Percentiles rank a stretch among this genome's conserved stretches.
Conservation (phyloP, 1,140 invertebrate genomes). For the Heliconius hermathena region DNA sequence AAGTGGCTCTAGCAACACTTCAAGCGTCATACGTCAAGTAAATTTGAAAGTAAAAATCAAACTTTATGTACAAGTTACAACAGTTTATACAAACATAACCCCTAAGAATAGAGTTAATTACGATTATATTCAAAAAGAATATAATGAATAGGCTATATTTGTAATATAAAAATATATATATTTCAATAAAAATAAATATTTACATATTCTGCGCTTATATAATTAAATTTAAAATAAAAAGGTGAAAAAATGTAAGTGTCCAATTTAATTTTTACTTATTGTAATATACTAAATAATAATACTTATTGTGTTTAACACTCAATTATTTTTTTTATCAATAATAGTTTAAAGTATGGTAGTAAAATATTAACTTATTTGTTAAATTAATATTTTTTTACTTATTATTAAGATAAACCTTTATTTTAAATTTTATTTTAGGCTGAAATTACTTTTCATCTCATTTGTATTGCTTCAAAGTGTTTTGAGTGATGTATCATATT, state of each 20-base stretch:
- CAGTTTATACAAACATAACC: neutral
- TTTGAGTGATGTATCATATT: constrained; percentile 70
- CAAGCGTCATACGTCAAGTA: neutral
- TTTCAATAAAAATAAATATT: neutral
- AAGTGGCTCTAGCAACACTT: too few relatives aligned
- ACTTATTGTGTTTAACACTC: too few relatives aligned
- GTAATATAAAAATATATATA: neutral
- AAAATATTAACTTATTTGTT: too few relatives aligned
- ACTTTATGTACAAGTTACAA: neutral
- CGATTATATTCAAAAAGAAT: neutral
- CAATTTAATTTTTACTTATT: neutral
- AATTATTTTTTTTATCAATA: too few relatives aligned
- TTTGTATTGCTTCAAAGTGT: constrained; percentile 17
- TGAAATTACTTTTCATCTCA: neutral
- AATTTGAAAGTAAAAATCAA: neutral
- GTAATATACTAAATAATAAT: too few relatives aligned
- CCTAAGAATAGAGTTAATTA: neutral
- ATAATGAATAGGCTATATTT: neutral
- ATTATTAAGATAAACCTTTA: neutral
- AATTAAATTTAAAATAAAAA: too few relatives aligned
- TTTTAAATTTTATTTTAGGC: neutral
- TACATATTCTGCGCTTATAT: neutral
- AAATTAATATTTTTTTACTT: neutral
- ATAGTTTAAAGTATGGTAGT: too few relatives aligned
- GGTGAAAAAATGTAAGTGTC: neutral